phyloP scores from a whole-genome alignment of 2,888 invertebrate species.

The Ormyrus pomaceus region DNA sequence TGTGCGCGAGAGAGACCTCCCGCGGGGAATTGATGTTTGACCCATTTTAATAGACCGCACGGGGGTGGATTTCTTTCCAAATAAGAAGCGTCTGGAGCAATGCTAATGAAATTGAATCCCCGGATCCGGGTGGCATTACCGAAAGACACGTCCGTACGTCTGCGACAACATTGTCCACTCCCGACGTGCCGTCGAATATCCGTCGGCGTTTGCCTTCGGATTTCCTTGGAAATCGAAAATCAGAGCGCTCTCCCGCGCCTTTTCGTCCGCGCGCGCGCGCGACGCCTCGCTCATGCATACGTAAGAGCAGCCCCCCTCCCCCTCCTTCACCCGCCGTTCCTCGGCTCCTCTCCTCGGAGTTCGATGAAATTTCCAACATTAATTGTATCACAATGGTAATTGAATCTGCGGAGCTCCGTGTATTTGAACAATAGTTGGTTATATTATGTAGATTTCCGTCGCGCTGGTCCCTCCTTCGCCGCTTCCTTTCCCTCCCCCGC shows the following conservation, averaged over 20 bases:
- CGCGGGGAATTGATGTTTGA: too few relatives aligned
- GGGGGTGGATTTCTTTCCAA: too few relatives aligned
- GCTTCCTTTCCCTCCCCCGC: conserved; percentile 57
- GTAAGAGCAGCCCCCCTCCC: conserved; percentile 64
- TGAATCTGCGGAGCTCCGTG: conserved; percentile 75
- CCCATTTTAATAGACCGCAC: too few relatives aligned
- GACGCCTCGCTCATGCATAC: conserved; percentile 73
- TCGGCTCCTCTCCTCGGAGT: conserved; percentile 70
- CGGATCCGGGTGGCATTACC: conserved; percentile 44
- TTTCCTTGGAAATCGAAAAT: conserved; percentile 58
- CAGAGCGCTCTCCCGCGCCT: conserved; percentile 25
- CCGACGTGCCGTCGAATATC: conserved; percentile 50
- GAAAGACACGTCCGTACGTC: conserved; percentile 39
- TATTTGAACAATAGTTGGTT: conserved; percentile 76
- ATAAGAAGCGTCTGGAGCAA: too few relatives aligned
- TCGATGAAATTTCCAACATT: conserved; percentile 76
- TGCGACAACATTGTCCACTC: conserved; percentile 29
- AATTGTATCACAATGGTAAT: conserved; percentile 76
- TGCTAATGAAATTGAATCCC: conserved; percentile 46
- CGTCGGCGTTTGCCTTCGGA: conserved; percentile 54
- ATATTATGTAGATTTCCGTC: conserved; percentile 76
- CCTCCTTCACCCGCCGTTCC: too few relatives aligned
- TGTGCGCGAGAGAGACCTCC: too few relatives aligned
- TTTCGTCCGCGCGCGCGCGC: neutral
- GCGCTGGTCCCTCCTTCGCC: conserved; percentile 67